A percentile compares a stretch with the other conserved stretches of the same genome.
These are phyloP conservation scores for Polyodon spathula DNA, from an alignment of 2,113 vertebrate genomes.

Conservation along the genomic window DNA sequence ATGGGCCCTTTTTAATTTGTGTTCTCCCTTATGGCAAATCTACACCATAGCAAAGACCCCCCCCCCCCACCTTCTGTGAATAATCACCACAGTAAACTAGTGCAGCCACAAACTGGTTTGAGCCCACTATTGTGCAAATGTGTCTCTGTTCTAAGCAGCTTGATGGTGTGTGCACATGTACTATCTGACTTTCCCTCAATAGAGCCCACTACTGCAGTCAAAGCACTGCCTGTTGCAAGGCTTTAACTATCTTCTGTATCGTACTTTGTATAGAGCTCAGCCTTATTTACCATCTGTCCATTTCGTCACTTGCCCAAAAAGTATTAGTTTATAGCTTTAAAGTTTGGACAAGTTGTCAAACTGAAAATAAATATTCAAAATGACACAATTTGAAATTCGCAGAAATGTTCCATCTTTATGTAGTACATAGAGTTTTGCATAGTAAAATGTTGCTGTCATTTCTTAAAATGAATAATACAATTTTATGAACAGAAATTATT, in stretches of 20 bases:
- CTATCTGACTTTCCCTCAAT: slow-evolving; percentile 22
- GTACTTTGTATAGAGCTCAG: neutral
- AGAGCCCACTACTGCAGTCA: neutral
- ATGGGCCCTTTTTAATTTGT: too few species aligned
- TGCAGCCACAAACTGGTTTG: slow-evolving; percentile 37
- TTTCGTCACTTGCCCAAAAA: neutral
- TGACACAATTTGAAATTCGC: too few species aligned
- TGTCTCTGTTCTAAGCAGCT: slow-evolving; percentile 47
- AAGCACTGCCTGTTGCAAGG: neutral
- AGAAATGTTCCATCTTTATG: too few species aligned
- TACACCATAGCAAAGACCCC: too few species aligned
- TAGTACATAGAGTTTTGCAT: too few species aligned
- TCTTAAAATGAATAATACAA: too few species aligned
- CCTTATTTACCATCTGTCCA: neutral
- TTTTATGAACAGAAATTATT: too few species aligned
- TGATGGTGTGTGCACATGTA: slow-evolving; percentile 29
- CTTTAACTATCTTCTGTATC: neutral
- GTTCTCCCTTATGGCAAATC: too few species aligned
- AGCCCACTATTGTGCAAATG: slow-evolving; percentile 51
- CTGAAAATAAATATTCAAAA: too few species aligned
- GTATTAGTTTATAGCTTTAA: neutral
- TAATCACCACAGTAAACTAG: slow-evolving; percentile 38
- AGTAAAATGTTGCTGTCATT: too few species aligned
- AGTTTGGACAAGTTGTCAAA: too few species aligned
- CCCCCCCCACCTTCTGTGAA: slow-evolving; percentile 17